Evolutionary conservation across 2,888 invertebrate species (phyloP), one percentile per base, ranked within the genome.

Genomic region (Nemotelus pantherinus): DNA sequence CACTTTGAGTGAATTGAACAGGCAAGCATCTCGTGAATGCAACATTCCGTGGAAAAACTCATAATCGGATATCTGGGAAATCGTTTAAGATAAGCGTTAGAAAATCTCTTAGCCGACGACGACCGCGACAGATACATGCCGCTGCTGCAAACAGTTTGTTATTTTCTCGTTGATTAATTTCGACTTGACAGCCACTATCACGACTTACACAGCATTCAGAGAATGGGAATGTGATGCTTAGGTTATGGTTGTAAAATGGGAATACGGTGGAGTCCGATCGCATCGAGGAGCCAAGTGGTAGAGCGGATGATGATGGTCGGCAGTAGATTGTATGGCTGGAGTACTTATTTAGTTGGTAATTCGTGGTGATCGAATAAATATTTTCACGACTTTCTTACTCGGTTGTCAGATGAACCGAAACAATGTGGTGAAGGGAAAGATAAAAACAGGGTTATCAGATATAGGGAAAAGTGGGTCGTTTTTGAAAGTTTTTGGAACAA

Each of bases 101-200:
- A 70, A 70, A 70, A 70, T 50, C 53, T 39, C 63, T 63, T 63
- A 43, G 41, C 43, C 43, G 43, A 25, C 25, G 25, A 25, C 25
- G 25, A 25, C 43, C 39, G 41, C 10, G 63, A 5, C 63, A 9
- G 63, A 7, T 39, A n/a, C 68, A 39, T 39, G 68, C 41, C 45
- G 47, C 44, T 44, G 47, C 65, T 25, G 25, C 25, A 25, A 25
- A 47, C 47, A 65, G 65, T 65, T 53, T 10, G 53, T 70, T 70
- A 58, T 58, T 72, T 57, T 71, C 45, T n/a, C 48, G 47, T 67
- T 76, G 76, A 76, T 76, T 76, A 76, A 76, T 76, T 67, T 47
- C 65, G n/a, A 76, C 67, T 76, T 76, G 76, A 76, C 76, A 67
- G 53, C 67, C 41, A 67, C 44, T 67, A 65, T 78, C 77, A 78